Evolutionary conservation across 2,797 vertebrate genomes (phyloP).

Genomic region (Poecilia gillii): DNA sequence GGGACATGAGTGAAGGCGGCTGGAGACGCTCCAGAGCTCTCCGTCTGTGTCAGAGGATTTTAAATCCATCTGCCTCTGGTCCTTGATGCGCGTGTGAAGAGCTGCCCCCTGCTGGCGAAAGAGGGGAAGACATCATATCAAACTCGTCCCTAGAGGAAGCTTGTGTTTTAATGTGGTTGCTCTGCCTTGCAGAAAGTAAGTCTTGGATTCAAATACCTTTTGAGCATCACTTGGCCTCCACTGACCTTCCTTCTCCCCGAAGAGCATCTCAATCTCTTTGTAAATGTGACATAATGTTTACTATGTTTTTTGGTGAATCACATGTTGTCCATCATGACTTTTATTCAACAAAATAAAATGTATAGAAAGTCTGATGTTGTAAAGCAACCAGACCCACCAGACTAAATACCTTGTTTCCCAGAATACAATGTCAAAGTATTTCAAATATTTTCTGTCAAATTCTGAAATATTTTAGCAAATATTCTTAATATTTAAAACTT

Average conservation of each 20-base stretch:
- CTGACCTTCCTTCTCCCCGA: not conserved
- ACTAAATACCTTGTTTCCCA: not conserved
- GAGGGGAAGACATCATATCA: not conserved
- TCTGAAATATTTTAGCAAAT: not conserved
- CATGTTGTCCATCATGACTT: not conserved
- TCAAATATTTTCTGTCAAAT: not conserved
- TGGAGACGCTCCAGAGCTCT: slow-evolving; percentile 1
- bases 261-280: not conserved
- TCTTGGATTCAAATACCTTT: not conserved
- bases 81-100: not conserved
- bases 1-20: not conserved
- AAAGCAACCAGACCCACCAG: not conserved
- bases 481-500: not conserved
- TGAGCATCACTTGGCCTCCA: no score
- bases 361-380: not conserved
- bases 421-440: not conserved
- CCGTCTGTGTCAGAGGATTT: not conserved
- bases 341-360: not conserved
- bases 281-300: not conserved
- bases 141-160: not conserved
- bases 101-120: slow-evolving; percentile 1
- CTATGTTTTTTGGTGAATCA: not conserved
- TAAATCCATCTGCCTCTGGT: slow-evolving; percentile 20
- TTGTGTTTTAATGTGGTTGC: not conserved
- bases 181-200: not conserved